Evolutionary conservation across 2,888 invertebrate species (phyloP).

Genomic region (Cryptus armator): DNA sequence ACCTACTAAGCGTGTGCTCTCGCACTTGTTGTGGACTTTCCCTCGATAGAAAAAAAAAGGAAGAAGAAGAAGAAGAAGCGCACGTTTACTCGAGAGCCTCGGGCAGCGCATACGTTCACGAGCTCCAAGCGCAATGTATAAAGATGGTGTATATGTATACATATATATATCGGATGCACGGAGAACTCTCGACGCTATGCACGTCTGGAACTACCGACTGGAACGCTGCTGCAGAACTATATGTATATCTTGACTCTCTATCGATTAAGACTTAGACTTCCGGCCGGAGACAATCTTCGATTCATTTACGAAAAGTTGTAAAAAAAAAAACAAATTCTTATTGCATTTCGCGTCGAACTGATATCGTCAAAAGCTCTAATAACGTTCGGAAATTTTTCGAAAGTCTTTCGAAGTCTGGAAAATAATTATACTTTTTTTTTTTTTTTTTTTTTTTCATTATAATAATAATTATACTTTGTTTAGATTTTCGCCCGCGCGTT

Average conservation of each 20-base stretch:
- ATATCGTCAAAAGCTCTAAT: neutral
- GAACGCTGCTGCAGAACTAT: slow-evolving; percentile 56
- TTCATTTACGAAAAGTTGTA: slow-evolving; percentile 11
- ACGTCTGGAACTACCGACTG: slow-evolving; percentile 47
- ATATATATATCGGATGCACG: slow-evolving; percentile 3
- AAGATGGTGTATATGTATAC: neutral
- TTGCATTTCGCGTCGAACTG: neutral
- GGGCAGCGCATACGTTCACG: slow-evolving; percentile 22
- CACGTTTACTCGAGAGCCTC: slow-evolving; percentile 55
- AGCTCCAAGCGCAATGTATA: slow-evolving; percentile 19
- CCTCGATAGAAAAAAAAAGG: slow-evolving; percentile 48
- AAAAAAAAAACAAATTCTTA: neutral
- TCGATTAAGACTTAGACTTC: slow-evolving; percentile 48
- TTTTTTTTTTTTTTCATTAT: neutral
- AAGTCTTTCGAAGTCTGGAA: too few species aligned
- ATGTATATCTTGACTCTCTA: slow-evolving; percentile 39
- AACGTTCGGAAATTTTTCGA: neutral
- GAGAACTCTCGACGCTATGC: slow-evolving; percentile 44
- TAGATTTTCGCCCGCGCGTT: neutral
- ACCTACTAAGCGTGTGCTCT: slow-evolving; percentile 49
- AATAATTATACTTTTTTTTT: neutral
- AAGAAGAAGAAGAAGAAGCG: slow-evolving; percentile 50
- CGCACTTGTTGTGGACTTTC: slow-evolving; percentile 66
- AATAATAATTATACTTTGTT: slow-evolving; percentile 6
- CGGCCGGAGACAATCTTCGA: slow-evolving; percentile 42